These are phyloP conservation scores for Idaea biselata DNA, from an alignment of 2,888 invertebrate species.

Conservation along the genomic window DNA sequence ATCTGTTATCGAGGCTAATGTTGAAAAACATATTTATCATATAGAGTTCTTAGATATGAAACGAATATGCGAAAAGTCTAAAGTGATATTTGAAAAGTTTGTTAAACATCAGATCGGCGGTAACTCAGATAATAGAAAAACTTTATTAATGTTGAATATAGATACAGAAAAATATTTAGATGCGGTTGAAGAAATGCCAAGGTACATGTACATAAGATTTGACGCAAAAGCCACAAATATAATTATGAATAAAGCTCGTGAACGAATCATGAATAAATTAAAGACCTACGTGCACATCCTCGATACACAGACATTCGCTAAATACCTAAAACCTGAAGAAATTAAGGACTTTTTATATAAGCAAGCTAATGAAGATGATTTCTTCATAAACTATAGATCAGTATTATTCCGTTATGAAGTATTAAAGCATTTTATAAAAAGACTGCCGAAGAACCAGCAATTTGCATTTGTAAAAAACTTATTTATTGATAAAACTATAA, in stretches of 20 bases:
- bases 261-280: slow-evolving; percentile 47
- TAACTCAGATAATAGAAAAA: slow-evolving; percentile 28
- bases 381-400: slow-evolving; percentile 17
- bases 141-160: slow-evolving; percentile 42
- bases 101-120: slow-evolving; percentile 16
- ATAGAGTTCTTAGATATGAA: slow-evolving; percentile 40
- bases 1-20: slow-evolving; percentile 43
- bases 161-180: slow-evolving; percentile 49
- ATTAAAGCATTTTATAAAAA: slow-evolving; percentile 42
- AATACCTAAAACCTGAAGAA: slow-evolving; percentile 46
- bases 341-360: slow-evolving; percentile 46
- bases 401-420: slow-evolving; percentile 35
- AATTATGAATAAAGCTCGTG: slow-evolving; percentile 50
- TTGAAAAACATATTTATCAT: slow-evolving; percentile 35
- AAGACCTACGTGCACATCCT: slow-evolving; percentile 40
- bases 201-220: slow-evolving; percentile 31
- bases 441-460: slow-evolving; percentile 46
- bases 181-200: slow-evolving; percentile 34
- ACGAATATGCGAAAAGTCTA: slow-evolving; percentile 51
- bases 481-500: slow-evolving; percentile 45
- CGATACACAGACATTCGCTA: slow-evolving; percentile 51
- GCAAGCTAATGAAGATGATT: slow-evolving; percentile 27
- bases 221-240: slow-evolving; percentile 47
- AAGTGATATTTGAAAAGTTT: slow-evolving; percentile 36
- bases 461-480: slow-evolving; percentile 50